Evolutionary conservation across 2,888 invertebrate species (phyloP), one percentile per base, ranked within the genome.

Genomic region (Sminthurides aquaticus): DNA sequence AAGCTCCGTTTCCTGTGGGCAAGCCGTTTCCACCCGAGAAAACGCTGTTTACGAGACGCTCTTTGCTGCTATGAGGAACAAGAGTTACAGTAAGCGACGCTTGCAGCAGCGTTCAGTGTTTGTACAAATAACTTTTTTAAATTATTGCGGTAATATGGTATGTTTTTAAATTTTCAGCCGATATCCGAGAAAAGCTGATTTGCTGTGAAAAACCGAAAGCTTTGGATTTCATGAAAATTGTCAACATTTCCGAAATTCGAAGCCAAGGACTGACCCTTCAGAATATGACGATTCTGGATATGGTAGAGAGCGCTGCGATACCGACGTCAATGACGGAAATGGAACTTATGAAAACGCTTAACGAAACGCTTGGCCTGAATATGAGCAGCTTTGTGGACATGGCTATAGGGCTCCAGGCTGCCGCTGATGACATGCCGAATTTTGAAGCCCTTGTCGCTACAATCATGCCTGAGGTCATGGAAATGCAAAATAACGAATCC

Each of bases 131-230:
- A n/a, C n/a, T n/a, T n/a, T n/a, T n/a, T n/a, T n/a, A n/a, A n/a
- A n/a, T n/a, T n/a, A n/a, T n/a, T n/a, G n/a, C n/a, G n/a, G n/a
- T n/a, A n/a, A n/a, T n/a, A n/a, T n/a, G n/a, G n/a, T n/a, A n/a
- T n/a, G n/a, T n/a, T n/a, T n/a, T n/a, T n/a, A n/a, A n/a, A n/a
- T n/a, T n/a, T n/a, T 8, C 20, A 52, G 24, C 18, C 49, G 63
- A 63, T 26, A 58, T 63, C 15, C 57, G 63, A 3, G 63, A 63
- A 25, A 63, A 63, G 34, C 20, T 63, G 57, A 63, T 63, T 49
- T 63, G 63, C 27, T 63, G 63, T 34, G 63, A 63, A 29, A 63
- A 63, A 28, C 63, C 63, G 1, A 63, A 63, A 20, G 28, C 27
- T 8, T 3, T 52, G 3, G 58, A 58, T n/a, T 58, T 63, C 27